A percentile compares a stretch with the other conserved stretches of the same genome.
These are phyloP conservation scores for Gasteruption jaculator DNA, from an alignment of 2,888 invertebrate genomes.

Conservation along the genomic window DNA sequence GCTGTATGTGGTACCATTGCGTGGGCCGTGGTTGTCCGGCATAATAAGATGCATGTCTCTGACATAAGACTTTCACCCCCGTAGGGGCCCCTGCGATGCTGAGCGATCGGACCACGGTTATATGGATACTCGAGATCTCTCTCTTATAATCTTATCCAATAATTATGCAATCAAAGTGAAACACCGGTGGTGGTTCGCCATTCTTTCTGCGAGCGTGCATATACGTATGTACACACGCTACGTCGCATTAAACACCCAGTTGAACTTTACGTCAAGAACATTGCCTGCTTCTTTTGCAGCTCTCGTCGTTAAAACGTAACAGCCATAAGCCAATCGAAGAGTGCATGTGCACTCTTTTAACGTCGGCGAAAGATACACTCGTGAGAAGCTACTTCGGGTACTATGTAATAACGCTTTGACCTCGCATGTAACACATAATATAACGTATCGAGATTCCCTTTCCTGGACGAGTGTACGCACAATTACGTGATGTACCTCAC, in stretches of 20 bases:
- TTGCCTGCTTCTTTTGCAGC: constrained; percentile 13
- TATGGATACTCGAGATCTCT: constrained; percentile 12
- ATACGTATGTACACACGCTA: too few species aligned
- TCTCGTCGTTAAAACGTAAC: too few species aligned
- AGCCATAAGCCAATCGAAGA: too few species aligned
- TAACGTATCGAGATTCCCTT: too few species aligned
- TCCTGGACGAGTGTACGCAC: too few species aligned
- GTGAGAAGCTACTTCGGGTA: constrained; percentile 23
- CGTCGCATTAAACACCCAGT: constrained; percentile 25
- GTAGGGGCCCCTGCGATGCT: constrained; percentile 24
- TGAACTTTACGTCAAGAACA: constrained; percentile 29
- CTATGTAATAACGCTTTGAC: too few species aligned
- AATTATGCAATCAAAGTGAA: constrained; percentile 20
- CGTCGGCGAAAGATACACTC: constrained; percentile 23
- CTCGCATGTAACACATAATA: too few species aligned
- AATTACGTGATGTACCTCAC: too few species aligned
- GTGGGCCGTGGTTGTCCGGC: constrained; percentile 33
- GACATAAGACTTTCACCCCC: constrained; percentile 48
- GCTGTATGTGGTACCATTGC: constrained; percentile 31
- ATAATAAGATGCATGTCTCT: constrained; percentile 42
- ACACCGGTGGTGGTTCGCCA: too few species aligned
- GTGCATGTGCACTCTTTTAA: too few species aligned
- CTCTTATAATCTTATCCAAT: constrained; percentile 9
- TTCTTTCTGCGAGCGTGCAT: too few species aligned
- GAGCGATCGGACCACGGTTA: constrained; percentile 11